Conservation (phyloP, 2,113 vertebrate genomes). For the Gambusia affinis region DNA sequence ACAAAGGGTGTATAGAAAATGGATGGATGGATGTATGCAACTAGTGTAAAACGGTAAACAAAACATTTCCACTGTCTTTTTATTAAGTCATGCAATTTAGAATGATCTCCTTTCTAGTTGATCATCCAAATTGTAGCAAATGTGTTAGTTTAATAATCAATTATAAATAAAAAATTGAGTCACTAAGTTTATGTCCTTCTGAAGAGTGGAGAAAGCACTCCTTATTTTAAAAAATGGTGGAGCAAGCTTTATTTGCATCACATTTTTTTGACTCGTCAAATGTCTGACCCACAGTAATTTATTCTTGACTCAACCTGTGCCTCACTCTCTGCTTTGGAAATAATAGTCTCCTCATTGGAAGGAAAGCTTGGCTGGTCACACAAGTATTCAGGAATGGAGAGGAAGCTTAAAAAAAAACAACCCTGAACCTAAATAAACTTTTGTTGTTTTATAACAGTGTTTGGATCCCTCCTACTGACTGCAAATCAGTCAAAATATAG, state of each 20-base stretch:
- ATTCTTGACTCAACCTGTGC: background rate
- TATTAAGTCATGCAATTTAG: background rate
- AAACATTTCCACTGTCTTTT: background rate
- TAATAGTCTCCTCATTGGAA: background rate
- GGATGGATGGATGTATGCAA: background rate
- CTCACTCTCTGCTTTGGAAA: background rate
- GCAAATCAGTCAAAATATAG: background rate
- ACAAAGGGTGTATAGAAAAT: too few relatives aligned
- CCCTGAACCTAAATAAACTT: background rate
- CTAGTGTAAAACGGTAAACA: background rate
- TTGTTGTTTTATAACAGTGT: background rate
- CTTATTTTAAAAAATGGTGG: background rate
- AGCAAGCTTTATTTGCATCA: background rate
- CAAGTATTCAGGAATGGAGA: background rate
- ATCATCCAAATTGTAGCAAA: background rate
- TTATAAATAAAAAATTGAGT: background rate
- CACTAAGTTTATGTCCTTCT: background rate
- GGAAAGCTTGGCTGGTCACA: background rate
- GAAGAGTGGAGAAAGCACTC: background rate
- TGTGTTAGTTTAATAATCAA: background rate
- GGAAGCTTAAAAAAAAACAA: background rate
- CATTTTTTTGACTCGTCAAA: background rate
- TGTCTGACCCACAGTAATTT: background rate
- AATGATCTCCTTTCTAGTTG: background rate
- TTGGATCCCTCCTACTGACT: background rate